Conservation (phyloP, 2,113 vertebrate genomes). For the Pelmatolapia mariae region DNA sequence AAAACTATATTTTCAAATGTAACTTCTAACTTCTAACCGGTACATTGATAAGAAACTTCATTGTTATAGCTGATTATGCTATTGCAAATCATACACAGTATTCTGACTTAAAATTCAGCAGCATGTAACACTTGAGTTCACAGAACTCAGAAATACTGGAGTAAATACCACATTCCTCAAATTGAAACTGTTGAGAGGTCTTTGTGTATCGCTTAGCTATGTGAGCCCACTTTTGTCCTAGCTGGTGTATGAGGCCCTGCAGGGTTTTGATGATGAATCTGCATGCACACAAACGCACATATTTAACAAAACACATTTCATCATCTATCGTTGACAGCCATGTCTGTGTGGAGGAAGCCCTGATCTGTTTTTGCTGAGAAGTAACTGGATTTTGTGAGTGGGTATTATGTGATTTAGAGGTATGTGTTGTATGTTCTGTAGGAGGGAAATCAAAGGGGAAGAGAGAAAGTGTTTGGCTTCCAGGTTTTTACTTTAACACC, state of each 20-base stretch:
- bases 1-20: background rate
- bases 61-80: background rate
- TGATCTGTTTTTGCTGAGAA: background rate
- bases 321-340: background rate
- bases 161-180: background rate
- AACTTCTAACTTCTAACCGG: background rate
- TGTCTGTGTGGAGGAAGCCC: background rate
- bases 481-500: background rate
- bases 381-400: background rate
- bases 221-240: background rate
- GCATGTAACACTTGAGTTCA: background rate
- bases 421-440: background rate
- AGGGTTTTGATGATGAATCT: background rate
- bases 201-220: background rate
- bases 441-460: slow-evolving; percentile 8
- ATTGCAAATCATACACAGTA: background rate
- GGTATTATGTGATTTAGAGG: background rate
- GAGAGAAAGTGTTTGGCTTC: background rate
- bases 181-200: background rate
- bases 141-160: background rate
- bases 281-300: background rate
- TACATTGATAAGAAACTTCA: accelerated
- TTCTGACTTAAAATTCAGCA: background rate
- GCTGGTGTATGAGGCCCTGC: background rate
- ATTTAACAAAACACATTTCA: background rate